Conservation (phyloP, 2,888 invertebrate genomes). For the Rhynchonema sp. region DNA sequence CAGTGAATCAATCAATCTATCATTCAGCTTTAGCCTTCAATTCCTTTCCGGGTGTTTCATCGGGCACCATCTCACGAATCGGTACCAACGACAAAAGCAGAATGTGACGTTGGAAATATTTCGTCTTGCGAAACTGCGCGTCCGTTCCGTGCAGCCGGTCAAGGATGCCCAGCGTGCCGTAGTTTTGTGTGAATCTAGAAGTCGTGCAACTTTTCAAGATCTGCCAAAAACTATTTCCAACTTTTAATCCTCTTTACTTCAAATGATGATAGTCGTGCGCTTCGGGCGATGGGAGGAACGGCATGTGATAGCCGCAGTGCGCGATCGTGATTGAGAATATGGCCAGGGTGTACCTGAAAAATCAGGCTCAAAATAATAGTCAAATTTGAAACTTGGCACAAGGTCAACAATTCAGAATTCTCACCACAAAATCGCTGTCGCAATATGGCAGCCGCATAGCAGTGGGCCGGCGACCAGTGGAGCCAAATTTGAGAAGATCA, state of each 20-base stretch:
- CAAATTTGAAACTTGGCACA: too few relatives aligned
- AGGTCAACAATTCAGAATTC: too few relatives aligned
- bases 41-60: too few relatives aligned
- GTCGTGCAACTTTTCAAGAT: too few relatives aligned
- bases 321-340: conserved; percentile 56
- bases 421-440: conserved; percentile 47
- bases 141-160: conserved; percentile 67
- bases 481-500: conserved; percentile 46
- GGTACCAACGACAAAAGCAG: conserved; percentile 28
- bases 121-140: conserved; percentile 49
- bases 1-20: too few relatives aligned
- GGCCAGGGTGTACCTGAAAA: conserved; percentile 36
- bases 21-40: too few relatives aligned
- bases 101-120: conserved; percentile 48
- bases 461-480: conserved; percentile 47
- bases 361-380: too few relatives aligned
- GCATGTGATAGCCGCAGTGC: conserved; percentile 65
- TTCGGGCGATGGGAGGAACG: conserved; percentile 63
- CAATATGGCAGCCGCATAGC: conserved; percentile 49
- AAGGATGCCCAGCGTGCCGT: conserved; percentile 56
- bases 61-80: conserved; percentile 26
- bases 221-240: too few relatives aligned
- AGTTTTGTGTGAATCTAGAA: conserved; percentile 63
- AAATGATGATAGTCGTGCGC: conserved; percentile 70
- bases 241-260: conserved; percentile 34